phyloP scores from a whole-genome alignment of 2,888 invertebrate genomes.

The Lepidochrysops patricia region DNA sequence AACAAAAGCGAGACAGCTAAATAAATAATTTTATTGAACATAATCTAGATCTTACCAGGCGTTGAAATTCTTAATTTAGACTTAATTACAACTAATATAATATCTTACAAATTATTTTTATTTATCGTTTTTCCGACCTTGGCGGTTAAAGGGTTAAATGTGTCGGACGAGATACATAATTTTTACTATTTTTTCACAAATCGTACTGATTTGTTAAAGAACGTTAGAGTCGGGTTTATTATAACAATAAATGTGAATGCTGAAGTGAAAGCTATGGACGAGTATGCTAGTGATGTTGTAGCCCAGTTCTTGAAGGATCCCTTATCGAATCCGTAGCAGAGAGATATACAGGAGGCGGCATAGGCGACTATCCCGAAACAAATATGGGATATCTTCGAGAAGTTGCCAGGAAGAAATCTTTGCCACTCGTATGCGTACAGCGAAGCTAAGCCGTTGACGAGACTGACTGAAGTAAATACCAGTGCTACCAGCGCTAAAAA shows the following conservation, averaged over 20 bases:
- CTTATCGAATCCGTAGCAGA: slow-evolving; percentile 47
- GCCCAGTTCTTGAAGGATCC: slow-evolving; percentile 39
- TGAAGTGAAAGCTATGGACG: slow-evolving; percentile 36
- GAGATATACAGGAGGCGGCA: slow-evolving; percentile 33
- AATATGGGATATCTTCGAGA: slow-evolving; percentile 45
- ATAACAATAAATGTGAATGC: slow-evolving; percentile 37
- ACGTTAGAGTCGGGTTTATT: slow-evolving; percentile 38
- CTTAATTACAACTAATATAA: no score
- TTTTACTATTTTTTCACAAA: slow-evolving; percentile 26
- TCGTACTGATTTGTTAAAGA: slow-evolving; percentile 31
- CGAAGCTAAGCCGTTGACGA: slow-evolving; percentile 43
- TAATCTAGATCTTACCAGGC: no score
- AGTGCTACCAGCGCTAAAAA: slow-evolving; percentile 42
- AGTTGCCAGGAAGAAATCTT: slow-evolving; percentile 33
- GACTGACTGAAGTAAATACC: slow-evolving; percentile 41
- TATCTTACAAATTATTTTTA: not conserved
- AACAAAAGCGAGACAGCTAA: no score
- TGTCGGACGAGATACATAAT: no score
- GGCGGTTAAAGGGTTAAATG: no score
- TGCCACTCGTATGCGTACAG: slow-evolving; percentile 44
- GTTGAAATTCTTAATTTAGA: no score
- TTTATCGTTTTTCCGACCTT: no score
- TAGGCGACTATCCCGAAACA: slow-evolving; percentile 44
- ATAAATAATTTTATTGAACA: no score
- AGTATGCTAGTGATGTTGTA: slow-evolving; percentile 27